phyloP scores from a whole-genome alignment of 1,140 invertebrate genomes.

The Reticulitermes speratus region DNA sequence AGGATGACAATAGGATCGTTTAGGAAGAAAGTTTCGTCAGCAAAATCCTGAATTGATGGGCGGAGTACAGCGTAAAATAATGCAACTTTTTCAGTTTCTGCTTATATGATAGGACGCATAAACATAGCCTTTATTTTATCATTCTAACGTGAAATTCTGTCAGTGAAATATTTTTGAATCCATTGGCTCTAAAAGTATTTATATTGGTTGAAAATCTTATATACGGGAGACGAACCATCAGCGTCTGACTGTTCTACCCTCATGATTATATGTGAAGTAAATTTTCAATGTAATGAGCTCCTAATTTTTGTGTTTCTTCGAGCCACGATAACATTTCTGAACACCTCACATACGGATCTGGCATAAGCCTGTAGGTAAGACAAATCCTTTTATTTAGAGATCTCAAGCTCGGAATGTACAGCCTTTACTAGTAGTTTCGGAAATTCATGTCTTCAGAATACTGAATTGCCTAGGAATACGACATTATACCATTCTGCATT shows the following conservation, averaged over 20 bases:
- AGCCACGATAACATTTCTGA: too few relatives aligned
- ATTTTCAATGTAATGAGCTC: too few relatives aligned
- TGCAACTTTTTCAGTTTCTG: background rate
- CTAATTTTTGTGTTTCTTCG: too few relatives aligned
- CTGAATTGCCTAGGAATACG: too few relatives aligned
- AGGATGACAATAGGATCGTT: conserved; percentile 7
- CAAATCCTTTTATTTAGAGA: too few relatives aligned
- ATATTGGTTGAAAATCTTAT: background rate
- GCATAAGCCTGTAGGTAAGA: too few relatives aligned
- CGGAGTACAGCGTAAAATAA: background rate
- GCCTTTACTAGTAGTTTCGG: too few relatives aligned
- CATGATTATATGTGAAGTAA: too few relatives aligned
- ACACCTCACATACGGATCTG: too few relatives aligned
- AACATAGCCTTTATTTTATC: background rate
- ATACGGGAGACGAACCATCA: background rate
- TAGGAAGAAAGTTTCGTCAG: background rate
- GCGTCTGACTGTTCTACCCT: background rate
- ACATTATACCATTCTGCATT: too few relatives aligned
- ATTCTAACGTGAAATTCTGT: background rate
- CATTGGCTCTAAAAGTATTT: background rate
- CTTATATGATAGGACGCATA: background rate
- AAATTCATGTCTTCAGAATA: too few relatives aligned
- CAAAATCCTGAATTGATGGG: background rate
- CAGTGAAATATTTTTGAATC: background rate
- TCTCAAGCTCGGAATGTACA: too few relatives aligned